phyloP scores from a whole-genome alignment of 2,113 vertebrate genomes.

The Dipodomys ordii region DNA sequence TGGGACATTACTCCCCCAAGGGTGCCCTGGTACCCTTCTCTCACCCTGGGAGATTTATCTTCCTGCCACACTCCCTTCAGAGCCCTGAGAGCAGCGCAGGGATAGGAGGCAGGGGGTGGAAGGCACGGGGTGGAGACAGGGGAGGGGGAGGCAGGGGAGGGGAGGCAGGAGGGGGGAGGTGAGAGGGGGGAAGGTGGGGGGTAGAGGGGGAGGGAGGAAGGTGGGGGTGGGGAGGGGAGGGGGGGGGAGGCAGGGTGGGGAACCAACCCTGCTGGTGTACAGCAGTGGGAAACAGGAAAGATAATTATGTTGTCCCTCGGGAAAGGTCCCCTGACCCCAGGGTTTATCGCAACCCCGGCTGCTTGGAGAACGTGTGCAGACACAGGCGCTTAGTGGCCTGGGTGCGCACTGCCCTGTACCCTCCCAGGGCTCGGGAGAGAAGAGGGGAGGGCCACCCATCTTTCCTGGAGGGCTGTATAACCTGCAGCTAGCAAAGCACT shows the following conservation, averaged over 20 bases:
- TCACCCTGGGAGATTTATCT: conserved; percentile 28
- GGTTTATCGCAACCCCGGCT: neutral
- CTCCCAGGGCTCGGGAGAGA: too few species aligned
- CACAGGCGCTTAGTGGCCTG: neutral
- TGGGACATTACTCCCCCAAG: too few species aligned
- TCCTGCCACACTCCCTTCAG: neutral
- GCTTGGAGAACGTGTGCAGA: conserved; percentile 25
- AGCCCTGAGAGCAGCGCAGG: neutral
- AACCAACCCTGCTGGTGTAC: neutral
- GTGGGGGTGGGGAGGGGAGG: too few species aligned
- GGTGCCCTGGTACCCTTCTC: too few species aligned
- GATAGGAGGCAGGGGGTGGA: neutral
- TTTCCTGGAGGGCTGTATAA: neutral
- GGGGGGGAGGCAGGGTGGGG: neutral
- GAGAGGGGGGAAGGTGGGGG: too few species aligned
- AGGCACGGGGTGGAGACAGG: neutral
- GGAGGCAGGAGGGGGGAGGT: too few species aligned
- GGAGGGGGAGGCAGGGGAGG: too few species aligned
- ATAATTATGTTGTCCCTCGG: neutral
- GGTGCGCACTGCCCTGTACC: neutral
- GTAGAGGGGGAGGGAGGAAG: too few species aligned
- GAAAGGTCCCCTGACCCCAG: neutral
- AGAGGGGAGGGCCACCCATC: neutral
- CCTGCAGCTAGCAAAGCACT: neutral
- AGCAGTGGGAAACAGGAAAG: neutral